phyloP scores from a whole-genome alignment of 2,888 invertebrate genomes.

The Leucoptera coffeella region DNA sequence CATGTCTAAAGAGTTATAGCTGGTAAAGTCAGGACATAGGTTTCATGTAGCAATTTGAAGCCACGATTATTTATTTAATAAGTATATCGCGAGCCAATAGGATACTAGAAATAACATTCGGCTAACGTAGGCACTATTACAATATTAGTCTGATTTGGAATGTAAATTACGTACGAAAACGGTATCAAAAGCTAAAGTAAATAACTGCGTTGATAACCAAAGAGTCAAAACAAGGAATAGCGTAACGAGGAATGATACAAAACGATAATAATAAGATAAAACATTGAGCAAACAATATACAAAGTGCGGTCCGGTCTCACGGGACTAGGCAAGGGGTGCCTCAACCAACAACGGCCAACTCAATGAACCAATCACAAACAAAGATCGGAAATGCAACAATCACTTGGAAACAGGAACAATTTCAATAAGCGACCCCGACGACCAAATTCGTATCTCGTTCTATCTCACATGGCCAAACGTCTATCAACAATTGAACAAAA shows the following conservation, averaged over 20 bases:
- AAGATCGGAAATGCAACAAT: slow-evolving; percentile 16
- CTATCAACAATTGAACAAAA: too few species aligned
- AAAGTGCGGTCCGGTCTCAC: slow-evolving; percentile 27
- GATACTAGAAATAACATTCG: too few species aligned
- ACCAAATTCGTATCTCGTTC: slow-evolving; percentile 39
- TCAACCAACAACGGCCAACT: slow-evolving; percentile 15
- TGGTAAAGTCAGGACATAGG: too few species aligned
- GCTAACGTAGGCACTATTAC: too few species aligned
- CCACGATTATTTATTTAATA: too few species aligned
- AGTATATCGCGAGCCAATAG: too few species aligned
- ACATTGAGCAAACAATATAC: slow-evolving; percentile 8
- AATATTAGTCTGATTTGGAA: too few species aligned
- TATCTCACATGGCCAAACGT: slow-evolving; percentile 21
- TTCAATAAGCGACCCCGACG: slow-evolving; percentile 37
- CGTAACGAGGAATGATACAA: slow-evolving; percentile 1
- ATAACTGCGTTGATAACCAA: too few species aligned
- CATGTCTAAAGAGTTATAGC: too few species aligned
- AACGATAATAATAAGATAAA: slow-evolving; percentile 11
- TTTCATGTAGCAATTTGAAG: too few species aligned
- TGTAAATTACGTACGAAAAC: too few species aligned
- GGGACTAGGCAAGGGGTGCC: slow-evolving; percentile 45
- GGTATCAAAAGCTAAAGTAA: too few species aligned
- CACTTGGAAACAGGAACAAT: slow-evolving; percentile 18
- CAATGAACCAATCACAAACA: slow-evolving; percentile 18
- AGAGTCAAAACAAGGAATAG: slow-evolving; percentile 3